Percentiles rank a stretch among this genome's conserved stretches.
These are phyloP conservation scores for Alfaro cultratus DNA, from an alignment of 2,797 vertebrate species.

Conservation along the genomic window DNA sequence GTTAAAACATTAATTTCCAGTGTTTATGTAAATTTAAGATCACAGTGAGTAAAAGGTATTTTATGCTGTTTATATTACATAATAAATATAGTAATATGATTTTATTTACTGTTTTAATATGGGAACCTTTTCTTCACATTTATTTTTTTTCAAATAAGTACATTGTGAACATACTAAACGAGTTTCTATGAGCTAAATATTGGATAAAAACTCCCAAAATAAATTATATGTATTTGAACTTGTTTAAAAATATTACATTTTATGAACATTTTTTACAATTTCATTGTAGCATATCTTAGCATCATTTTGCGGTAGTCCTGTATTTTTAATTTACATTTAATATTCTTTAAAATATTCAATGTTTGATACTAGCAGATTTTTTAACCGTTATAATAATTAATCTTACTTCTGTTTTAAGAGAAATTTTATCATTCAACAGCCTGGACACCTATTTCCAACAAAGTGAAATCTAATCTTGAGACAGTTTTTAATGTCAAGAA, in stretches of 20 bases:
- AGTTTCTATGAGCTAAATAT: not conserved
- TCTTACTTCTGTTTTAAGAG: not conserved
- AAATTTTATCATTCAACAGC: not conserved
- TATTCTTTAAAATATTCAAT: not conserved
- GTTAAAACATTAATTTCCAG: not conserved
- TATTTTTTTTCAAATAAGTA: not conserved
- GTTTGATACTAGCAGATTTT: not conserved
- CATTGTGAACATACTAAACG: not conserved
- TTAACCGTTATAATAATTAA: not conserved
- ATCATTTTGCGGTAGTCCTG: not conserved
- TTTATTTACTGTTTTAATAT: not conserved
- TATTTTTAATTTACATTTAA: not conserved
- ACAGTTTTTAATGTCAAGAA: conserved; percentile 1
- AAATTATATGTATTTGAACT: not conserved
- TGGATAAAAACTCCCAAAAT: not conserved
- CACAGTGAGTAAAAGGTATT: not conserved
- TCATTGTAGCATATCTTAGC: not conserved
- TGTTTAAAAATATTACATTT: not conserved
- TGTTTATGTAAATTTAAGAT: not conserved
- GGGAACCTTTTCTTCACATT: not conserved
- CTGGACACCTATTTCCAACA: not conserved
- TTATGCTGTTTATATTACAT: not conserved
- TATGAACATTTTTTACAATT: not conserved
- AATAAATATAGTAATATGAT: not conserved
- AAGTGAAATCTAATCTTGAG: conserved; percentile 5